Evolutionary conservation across 2,797 vertebrate species (phyloP).

Genomic region (Sardinella longiceps): DNA sequence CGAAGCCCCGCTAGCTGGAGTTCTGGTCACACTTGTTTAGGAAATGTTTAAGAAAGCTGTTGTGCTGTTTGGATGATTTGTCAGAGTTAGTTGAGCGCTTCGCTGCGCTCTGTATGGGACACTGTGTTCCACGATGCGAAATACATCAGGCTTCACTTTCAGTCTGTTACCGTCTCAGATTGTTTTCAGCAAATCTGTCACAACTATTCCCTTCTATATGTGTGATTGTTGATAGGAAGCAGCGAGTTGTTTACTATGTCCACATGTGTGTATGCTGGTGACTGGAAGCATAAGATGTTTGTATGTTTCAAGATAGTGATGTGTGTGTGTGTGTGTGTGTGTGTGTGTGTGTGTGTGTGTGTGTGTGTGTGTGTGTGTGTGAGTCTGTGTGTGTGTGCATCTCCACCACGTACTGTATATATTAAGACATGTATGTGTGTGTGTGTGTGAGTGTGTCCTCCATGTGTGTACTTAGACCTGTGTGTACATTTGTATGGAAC

Average conservation of each 20-base stretch:
- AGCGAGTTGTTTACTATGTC: not conserved
- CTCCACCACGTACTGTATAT: not conserved
- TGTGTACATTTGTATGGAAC: conserved; percentile 17
- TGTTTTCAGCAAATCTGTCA: conserved; percentile 9
- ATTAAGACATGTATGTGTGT: not conserved
- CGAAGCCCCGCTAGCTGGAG: conserved; percentile 33
- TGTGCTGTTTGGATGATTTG: conserved; percentile 28
- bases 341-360: conserved; percentile 1
- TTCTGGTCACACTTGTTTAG: conserved; percentile 22
- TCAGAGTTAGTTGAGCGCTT: conserved; percentile 40
- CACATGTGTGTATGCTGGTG: not conserved
- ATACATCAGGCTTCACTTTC: not conserved
- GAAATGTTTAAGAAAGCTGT: not conserved
- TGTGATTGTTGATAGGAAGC: conserved; percentile 11
- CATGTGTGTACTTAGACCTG: conserved; percentile 11
- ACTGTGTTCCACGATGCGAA: not conserved
- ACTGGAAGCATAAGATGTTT: not conserved
- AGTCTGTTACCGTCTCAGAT: not conserved
- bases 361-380: not conserved
- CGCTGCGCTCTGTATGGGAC: not conserved
- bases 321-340: not conserved
- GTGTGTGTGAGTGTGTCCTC: not conserved
- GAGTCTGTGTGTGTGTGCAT: not conserved
- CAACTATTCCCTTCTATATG: not conserved
- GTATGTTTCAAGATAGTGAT: not conserved